Evolutionary conservation across 2,888 invertebrate species (phyloP), one percentile per base, ranked within the genome.

Genomic region (Cremastobaeus sp.): DNA sequence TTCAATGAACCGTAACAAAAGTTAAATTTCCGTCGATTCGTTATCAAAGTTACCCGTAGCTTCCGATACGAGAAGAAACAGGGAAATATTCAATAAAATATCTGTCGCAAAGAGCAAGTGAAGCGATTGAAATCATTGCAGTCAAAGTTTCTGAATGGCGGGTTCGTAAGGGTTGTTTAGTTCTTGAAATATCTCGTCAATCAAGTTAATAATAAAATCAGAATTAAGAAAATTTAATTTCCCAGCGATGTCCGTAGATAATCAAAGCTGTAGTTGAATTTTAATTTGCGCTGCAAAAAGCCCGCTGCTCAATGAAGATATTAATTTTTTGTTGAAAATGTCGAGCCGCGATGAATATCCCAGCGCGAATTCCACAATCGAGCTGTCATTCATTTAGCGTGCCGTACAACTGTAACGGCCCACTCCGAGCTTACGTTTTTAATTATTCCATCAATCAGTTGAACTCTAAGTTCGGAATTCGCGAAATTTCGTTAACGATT

Each of bases 371-470:
- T n/a, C n/a, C n/a, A n/a, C n/a, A n/a, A n/a, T n/a, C 9, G 4
- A 50, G 50, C 34, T 43, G 52, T 64, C 65, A 39, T 48, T 55
- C 55, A 34, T 47, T 55, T 15, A 14, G 15, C 28, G 30, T 41
- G 30, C 39, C 18, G 6, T 17, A 37, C 18, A 20, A 41, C 37
- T 43, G 55, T 55, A 66, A 66, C 48, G 14, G 17, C 15, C 32
- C 17, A 32, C 32, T 48, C 32, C 30, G 43, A 39, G 50, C 20
- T 11, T 37, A 54, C 47, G n/a, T 32, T 55, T 65, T 68, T 50
- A 68, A 68, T 50, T 59, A 68, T 59, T 57, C 50, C 15, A 47
- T 50, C 50, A 35, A 59, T 68, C 43, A 59, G 18, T 37, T 20
- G 20, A 32, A n/a, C 25, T 50, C 34, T 43, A 28, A 41, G 28